These are phyloP conservation scores for Macrochelys suwanniensis DNA, from an alignment of 2,797 vertebrate genomes.

Conservation along the genomic window DNA sequence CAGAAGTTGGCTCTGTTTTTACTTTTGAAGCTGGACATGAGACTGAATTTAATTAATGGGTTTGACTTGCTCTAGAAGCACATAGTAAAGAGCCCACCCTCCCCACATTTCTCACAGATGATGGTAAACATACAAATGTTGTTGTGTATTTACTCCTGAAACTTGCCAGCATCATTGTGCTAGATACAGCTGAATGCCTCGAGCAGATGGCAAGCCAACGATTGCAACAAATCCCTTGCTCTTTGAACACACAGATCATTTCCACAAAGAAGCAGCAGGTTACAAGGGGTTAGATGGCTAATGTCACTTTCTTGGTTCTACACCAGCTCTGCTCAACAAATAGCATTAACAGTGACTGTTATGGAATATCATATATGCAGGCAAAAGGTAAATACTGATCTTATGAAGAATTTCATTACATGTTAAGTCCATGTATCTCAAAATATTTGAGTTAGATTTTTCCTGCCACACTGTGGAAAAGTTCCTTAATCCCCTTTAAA, in stretches of 20 bases:
- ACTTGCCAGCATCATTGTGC: constrained; percentile 34
- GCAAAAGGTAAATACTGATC: background rate
- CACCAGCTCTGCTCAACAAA: constrained; percentile 6
- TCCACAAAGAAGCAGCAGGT: background rate
- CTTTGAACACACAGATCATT: constrained; percentile 2
- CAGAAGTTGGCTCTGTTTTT: constrained; percentile 55
- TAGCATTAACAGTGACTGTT: background rate
- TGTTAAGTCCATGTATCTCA: background rate
- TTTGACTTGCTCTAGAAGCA: constrained; percentile 58
- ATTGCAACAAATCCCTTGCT: constrained; percentile 39
- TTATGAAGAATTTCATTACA: background rate
- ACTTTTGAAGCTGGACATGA: constrained; percentile 50
- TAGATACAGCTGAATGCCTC: constrained; percentile 42
- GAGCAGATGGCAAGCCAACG: constrained; percentile 41
- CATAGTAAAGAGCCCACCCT: background rate
- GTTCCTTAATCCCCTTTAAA: background rate
- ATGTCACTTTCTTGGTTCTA: background rate
- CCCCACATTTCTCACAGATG: constrained; percentile 37
- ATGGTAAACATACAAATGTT: constrained; percentile 45
- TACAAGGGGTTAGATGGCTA: background rate
- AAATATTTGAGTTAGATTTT: background rate
- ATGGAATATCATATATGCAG: background rate
- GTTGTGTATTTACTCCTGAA: constrained; percentile 38
- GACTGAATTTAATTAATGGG: constrained; percentile 56
- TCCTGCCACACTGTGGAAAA: background rate